Evolutionary conservation across 2,888 invertebrate genomes (phyloP), one percentile per base, ranked within the genome.

Genomic region (Lottia gigantea): DNA sequence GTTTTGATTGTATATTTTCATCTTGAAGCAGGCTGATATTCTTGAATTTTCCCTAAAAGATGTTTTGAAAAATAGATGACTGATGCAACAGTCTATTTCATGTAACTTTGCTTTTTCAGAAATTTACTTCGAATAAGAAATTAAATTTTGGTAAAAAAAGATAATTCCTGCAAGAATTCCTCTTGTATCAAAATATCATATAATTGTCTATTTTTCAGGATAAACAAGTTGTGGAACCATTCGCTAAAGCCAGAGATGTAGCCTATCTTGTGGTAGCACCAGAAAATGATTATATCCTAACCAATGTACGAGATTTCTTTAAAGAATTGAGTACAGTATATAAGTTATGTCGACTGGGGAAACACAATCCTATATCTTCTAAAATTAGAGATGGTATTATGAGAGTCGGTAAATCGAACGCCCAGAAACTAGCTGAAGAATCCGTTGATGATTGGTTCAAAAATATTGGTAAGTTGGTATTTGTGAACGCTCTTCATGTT

Each of bases 221-320:
- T 88, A 94, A 96, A 83, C 91, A 98, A n/a, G 90, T 95, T n/a
- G 90, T 99, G 15, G 98, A 98, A 88, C 99, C 99, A 0, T 97
- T 96, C 88, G 94, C 97, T n/a, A 95, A 95, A 86, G 92, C 95
- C 7, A 91, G 98, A 46, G 98, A 99, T 88, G 93, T 99, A 0
- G 96, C 95, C 31, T 99, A 98, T 88, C 92, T 98, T 55, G 96
- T 98, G 11, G 92, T 99, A 0, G 94, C 96, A 46, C 97, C 98
- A 0, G 98, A 98, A 85, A 95, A 93, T 85, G 95, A 96, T 71
- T 93, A 93, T 77, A 77, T 97, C 49, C 90, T 94, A 66, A 92
- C 92, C 62, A 93, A 93, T 82, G 93, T 96, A 4, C 92, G 93
- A 78, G 92, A 92, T 11, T 98, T 96, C 91, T 97, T 98, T 91